These are phyloP conservation scores for Drosophila quinaria DNA, from an alignment of 2,888 invertebrate species.

Conservation along the genomic window DNA sequence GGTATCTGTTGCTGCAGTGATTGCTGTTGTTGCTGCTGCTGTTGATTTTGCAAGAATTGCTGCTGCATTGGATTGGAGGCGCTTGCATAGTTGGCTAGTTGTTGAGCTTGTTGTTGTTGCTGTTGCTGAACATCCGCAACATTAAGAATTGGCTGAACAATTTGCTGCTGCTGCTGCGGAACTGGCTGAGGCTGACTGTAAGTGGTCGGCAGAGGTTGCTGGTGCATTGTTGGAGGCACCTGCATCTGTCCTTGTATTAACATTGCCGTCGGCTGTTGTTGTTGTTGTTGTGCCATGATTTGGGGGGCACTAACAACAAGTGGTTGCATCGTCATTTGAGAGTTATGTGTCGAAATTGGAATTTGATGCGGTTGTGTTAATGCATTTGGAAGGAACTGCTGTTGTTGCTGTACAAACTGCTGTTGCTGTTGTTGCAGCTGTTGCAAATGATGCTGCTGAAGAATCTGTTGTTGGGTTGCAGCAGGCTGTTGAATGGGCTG, in stretches of 20 bases:
- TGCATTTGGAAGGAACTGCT: constrained; percentile 86
- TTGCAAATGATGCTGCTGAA: constrained; percentile 73
- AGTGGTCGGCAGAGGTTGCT: constrained; percentile 46
- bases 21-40: constrained; percentile 64
- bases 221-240: constrained; percentile 62
- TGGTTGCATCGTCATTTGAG: constrained; percentile 87
- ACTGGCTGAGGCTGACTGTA: constrained; percentile 45
- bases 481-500: constrained; percentile 36
- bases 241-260: constrained; percentile 71
- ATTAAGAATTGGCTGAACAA: constrained; percentile 44
- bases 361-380: constrained; percentile 60
- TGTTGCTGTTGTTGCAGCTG: constrained; percentile 85
- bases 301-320: constrained; percentile 79
- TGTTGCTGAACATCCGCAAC: constrained; percentile 60
- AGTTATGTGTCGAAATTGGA: constrained; percentile 58
- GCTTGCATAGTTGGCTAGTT: constrained; percentile 56
- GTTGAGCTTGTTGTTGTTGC: constrained; percentile 57
- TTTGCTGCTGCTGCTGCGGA: constrained; percentile 44
- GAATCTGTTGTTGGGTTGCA: constrained; percentile 62
- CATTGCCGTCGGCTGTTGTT: constrained; percentile 73
- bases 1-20: constrained; percentile 51
- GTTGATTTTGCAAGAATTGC: constrained; percentile 49
- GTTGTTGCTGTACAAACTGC: constrained; percentile 86
- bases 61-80: constrained; percentile 47
- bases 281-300: constrained; percentile 83